phyloP scores from a whole-genome alignment of 2,797 vertebrate species.

The Chelmon rostratus region DNA sequence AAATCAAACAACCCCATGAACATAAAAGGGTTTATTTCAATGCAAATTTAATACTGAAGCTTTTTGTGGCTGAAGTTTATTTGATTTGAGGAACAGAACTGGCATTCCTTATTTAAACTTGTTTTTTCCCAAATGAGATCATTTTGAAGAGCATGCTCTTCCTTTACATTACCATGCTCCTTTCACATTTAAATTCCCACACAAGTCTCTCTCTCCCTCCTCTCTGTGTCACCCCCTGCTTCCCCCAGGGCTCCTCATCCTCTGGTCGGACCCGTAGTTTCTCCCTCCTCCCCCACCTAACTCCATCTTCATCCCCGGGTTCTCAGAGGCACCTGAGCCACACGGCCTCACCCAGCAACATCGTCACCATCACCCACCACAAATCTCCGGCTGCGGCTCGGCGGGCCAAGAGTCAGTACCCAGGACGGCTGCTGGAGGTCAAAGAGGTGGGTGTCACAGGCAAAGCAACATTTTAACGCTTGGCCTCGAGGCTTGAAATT shows the following conservation, averaged over 20 bases:
- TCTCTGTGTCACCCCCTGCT: constrained; percentile 29
- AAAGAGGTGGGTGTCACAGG: constrained; percentile 91
- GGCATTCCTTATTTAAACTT: not conserved
- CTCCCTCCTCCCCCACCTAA: constrained; percentile 92
- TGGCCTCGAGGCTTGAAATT: not conserved
- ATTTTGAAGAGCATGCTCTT: constrained; percentile 5
- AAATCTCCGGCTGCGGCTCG: constrained; percentile 95
- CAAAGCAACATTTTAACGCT: not conserved
- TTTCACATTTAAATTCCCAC: constrained; percentile 42
- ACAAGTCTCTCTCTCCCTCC: constrained; percentile 35
- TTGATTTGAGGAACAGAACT: not conserved
- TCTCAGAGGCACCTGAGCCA: constrained; percentile 88
- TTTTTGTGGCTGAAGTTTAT: not conserved
- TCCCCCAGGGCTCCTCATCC: constrained; percentile 85
- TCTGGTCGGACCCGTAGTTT: constrained; percentile 91
- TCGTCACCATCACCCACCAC: constrained; percentile 96
- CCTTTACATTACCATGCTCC: constrained; percentile 43
- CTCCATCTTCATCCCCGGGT: constrained; percentile 90
- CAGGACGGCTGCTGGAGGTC: constrained; percentile 92
- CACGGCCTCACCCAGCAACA: constrained; percentile 86
- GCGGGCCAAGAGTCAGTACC: constrained; percentile 89
- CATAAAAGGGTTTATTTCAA: not conserved
- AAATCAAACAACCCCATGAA: not conserved
- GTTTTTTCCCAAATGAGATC: not conserved
- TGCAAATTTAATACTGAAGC: not conserved